A percentile compares a stretch with the other conserved stretches of the same genome.
These are phyloP conservation scores for Kuschelorhynchus macadamiae DNA, from an alignment of 2,888 invertebrate genomes.

Conservation along the genomic window DNA sequence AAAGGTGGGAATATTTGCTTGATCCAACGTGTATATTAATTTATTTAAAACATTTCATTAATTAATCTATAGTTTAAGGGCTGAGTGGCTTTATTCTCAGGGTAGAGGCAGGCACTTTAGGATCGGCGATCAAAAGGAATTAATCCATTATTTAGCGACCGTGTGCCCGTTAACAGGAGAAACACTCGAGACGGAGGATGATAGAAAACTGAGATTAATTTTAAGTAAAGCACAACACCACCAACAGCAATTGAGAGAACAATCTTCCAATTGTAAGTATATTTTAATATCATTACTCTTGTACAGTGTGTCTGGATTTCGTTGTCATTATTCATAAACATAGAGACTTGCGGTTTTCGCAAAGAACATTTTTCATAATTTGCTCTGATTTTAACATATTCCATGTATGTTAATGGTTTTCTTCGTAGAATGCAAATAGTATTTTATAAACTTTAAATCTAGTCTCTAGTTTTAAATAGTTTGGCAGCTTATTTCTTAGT, in stretches of 20 bases:
- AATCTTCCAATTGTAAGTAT: constrained; percentile 59
- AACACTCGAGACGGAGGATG: constrained; percentile 86
- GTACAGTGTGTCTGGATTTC: background rate
- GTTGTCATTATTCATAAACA: no score
- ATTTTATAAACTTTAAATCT: no score
- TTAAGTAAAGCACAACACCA: constrained; percentile 93
- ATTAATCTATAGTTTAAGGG: constrained; percentile 87
- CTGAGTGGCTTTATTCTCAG: constrained; percentile 96
- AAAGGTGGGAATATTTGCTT: no score
- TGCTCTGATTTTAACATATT: no score
- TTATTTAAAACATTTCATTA: no score
- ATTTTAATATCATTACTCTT: background rate
- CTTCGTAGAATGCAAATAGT: no score
- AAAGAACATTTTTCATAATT: no score
- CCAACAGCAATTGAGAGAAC: constrained; percentile 85
- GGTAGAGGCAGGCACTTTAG: constrained; percentile 92
- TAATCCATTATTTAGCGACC: constrained; percentile 86
- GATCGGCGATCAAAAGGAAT: constrained; percentile 85
- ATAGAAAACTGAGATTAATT: constrained; percentile 87
- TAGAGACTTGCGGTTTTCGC: no score
- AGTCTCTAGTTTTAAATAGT: no score
- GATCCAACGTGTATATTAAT: no score
- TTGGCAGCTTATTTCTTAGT: no score
- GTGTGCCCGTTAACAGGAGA: constrained; percentile 90
- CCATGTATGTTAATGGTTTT: no score